A percentile compares a stretch with the other conserved stretches of the same genome.
phyloP scores from a whole-genome alignment of 2,888 invertebrate species.

The Platycheirus rosarum region DNA sequence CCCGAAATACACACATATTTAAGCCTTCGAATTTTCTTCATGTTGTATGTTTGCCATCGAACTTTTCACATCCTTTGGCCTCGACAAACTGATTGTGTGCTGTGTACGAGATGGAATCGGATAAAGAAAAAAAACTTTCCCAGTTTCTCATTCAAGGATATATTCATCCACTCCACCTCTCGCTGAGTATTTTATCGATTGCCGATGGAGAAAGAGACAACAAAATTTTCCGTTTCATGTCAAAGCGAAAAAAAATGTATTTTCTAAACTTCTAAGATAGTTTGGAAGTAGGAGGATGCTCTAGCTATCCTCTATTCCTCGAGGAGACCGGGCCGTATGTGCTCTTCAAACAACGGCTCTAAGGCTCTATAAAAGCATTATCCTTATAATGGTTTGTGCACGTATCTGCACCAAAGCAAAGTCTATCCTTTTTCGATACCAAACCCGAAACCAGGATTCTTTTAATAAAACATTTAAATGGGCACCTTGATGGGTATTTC shows the following conservation, averaged over 20 bases:
- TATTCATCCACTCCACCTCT: not conserved
- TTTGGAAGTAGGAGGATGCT: constrained; percentile 52
- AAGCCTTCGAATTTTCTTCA: constrained; percentile 29
- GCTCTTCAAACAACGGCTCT: constrained; percentile 23
- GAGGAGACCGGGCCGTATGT: constrained; percentile 15
- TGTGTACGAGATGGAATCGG: constrained; percentile 23
- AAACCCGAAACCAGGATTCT: constrained; percentile 42
- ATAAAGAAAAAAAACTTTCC: constrained; percentile 22
- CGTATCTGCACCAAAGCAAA: constrained; percentile 55
- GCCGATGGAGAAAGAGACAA: constrained; percentile 20
- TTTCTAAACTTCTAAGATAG: constrained; percentile 59
- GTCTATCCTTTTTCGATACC: constrained; percentile 29
- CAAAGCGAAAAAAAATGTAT: constrained; percentile 61
- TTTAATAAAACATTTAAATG: not conserved
- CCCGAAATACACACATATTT: constrained; percentile 17
- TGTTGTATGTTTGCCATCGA: constrained; percentile 37
- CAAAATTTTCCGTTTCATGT: constrained; percentile 39
- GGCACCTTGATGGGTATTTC: constrained; percentile 6
- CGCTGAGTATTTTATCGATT: constrained; percentile 58
- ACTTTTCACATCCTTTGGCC: constrained; percentile 30
- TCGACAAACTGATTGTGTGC: constrained; percentile 21
- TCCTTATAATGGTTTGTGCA: constrained; percentile 39
- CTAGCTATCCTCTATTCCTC: constrained; percentile 38
- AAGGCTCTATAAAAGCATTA: constrained; percentile 57
- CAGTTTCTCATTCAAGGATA: constrained; percentile 51